These are phyloP conservation scores for Catamblyrhynchus diadema DNA, from an alignment of 2,797 vertebrate species.

Conservation along the genomic window DNA sequence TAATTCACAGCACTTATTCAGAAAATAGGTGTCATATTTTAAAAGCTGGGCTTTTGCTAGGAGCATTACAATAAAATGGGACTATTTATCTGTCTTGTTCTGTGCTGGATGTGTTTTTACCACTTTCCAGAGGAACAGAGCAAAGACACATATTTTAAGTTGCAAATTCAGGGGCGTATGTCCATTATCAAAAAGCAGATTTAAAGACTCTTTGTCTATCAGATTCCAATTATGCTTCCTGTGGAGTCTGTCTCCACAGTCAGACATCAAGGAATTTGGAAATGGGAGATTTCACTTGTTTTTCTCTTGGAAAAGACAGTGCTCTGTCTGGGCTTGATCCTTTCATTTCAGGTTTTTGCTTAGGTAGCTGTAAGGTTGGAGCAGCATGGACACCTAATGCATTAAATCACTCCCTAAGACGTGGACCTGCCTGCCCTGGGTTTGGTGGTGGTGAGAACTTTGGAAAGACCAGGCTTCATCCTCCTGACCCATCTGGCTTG, in stretches of 20 bases:
- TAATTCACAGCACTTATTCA: neutral
- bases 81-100: neutral
- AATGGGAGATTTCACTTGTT: neutral
- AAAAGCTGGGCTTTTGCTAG: neutral
- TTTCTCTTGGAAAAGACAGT: neutral
- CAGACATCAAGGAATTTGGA: neutral
- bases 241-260: neutral
- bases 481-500: neutral
- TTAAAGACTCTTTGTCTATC: neutral
- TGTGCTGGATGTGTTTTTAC: neutral
- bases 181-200: neutral
- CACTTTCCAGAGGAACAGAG: neutral
- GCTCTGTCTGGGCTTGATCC: neutral
- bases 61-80: neutral
- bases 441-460: neutral
- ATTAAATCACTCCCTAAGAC: neutral
- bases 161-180: neutral
- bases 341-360: neutral
- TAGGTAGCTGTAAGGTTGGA: neutral
- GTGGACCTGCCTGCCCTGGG: rapidly evolving
- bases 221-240: neutral
- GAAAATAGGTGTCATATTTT: neutral
- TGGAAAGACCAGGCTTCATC: neutral
- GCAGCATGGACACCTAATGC: rapidly evolving
- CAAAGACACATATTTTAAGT: neutral